A percentile compares a stretch with the other conserved stretches of the same genome.
phyloP scores from a whole-genome alignment of 2,797 vertebrate genomes.

The Cuniculus paca region DNA sequence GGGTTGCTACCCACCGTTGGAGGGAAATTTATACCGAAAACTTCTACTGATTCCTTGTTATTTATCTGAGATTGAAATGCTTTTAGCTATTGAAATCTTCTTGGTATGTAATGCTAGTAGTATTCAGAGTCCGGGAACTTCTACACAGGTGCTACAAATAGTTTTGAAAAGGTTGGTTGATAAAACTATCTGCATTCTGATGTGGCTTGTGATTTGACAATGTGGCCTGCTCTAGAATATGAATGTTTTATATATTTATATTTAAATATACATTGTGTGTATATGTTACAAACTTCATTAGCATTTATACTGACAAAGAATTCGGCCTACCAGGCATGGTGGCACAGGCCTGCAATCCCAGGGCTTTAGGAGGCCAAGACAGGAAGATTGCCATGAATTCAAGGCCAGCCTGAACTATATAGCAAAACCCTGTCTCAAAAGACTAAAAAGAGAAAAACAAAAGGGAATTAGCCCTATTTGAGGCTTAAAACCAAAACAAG shows the following conservation, averaged over 20 bases:
- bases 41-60: conserved; percentile 90
- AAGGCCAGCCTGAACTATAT: background rate
- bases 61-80: conserved; percentile 95
- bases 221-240: background rate
- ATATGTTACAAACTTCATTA: background rate
- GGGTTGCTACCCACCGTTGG: conserved; percentile 92
- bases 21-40: conserved; percentile 88
- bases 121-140: conserved; percentile 85
- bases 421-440: background rate
- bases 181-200: conserved; percentile 13
- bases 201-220: background rate
- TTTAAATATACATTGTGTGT: background rate
- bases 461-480: conserved; percentile 5
- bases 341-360: background rate
- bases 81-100: conserved; percentile 95
- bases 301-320: conserved; percentile 37
- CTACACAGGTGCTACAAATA: conserved; percentile 89
- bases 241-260: background rate
- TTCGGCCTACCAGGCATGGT: background rate
- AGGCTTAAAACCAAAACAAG: conserved; percentile 48
- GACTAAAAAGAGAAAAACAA: background rate
- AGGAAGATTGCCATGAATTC: background rate
- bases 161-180: conserved; percentile 94
- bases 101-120: conserved; percentile 91
- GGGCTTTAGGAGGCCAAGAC: background rate